These are phyloP conservation scores for Marasmarcha lunaedactyla DNA, from an alignment of 2,888 invertebrate genomes.

Conservation along the genomic window DNA sequence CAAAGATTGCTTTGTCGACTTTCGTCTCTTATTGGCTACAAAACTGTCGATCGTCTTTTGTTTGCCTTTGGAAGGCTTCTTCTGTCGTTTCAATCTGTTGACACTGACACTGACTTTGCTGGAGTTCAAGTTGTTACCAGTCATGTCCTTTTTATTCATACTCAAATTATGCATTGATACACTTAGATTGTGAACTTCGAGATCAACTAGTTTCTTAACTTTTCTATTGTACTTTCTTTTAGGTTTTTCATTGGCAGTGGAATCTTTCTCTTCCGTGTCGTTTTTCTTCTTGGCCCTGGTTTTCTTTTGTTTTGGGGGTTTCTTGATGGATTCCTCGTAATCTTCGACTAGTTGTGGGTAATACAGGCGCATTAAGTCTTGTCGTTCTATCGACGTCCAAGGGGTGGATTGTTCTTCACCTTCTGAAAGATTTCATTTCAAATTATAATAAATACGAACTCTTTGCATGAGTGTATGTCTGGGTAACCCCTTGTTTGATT, in stretches of 20 bases:
- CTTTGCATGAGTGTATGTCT: too few species aligned
- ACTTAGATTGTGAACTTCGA: slow-evolving; percentile 23
- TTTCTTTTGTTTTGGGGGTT: slow-evolving; percentile 59
- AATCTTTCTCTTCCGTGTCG: slow-evolving; percentile 27
- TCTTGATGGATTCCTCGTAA: slow-evolving; percentile 68
- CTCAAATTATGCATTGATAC: slow-evolving; percentile 30
- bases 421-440: slow-evolving; percentile 22
- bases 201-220: slow-evolving; percentile 26
- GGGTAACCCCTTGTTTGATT: too few species aligned
- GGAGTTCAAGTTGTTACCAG: slow-evolving; percentile 23
- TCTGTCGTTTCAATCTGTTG: slow-evolving; percentile 50
- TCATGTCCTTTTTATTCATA: slow-evolving; percentile 18
- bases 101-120: slow-evolving; percentile 47
- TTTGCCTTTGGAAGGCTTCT: slow-evolving; percentile 30
- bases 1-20: slow-evolving; percentile 23
- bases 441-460: too few species aligned
- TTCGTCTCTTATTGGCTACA: slow-evolving; percentile 34
- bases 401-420: slow-evolving; percentile 59
- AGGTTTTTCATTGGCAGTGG: slow-evolving; percentile 31
- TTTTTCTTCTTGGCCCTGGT: slow-evolving; percentile 27
- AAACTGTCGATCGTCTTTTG: slow-evolving; percentile 55
- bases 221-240: slow-evolving; percentile 51
- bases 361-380: slow-evolving; percentile 69
- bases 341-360: slow-evolving; percentile 73
- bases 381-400: slow-evolving; percentile 78